These are phyloP conservation scores for Aleiodes testaceus DNA, from an alignment of 2,888 invertebrate species.

Conservation along the genomic window DNA sequence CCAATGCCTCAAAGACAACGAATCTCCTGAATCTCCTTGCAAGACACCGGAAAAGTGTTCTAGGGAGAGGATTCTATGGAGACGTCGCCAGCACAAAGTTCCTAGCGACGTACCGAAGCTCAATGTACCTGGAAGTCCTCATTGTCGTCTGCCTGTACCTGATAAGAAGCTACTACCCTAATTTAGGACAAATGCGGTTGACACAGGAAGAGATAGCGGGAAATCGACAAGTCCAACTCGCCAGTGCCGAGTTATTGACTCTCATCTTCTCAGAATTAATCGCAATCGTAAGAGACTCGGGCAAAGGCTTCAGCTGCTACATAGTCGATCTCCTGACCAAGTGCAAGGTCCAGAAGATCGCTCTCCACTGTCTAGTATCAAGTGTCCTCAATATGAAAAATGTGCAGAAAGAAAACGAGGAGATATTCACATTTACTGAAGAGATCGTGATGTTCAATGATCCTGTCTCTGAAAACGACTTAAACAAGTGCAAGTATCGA, in stretches of 20 bases:
- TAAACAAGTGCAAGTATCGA: conserved; percentile 76
- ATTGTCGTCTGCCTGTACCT: conserved; percentile 85
- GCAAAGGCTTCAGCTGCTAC: conserved; percentile 84
- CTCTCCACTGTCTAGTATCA: conserved; percentile 86
- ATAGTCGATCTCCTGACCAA: conserved; percentile 83
- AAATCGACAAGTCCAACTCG: conserved; percentile 84
- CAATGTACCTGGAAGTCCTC: conserved; percentile 87
- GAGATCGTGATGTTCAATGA: conserved; percentile 84
- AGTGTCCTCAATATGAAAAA: conserved; percentile 79
- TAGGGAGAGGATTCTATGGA: conserved; percentile 80
- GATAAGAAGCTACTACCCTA: conserved; percentile 85
- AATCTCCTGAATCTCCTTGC: conserved; percentile 79
- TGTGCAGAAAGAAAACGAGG: conserved; percentile 71
- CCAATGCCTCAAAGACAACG: conserved; percentile 75
- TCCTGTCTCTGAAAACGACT: conserved; percentile 72
- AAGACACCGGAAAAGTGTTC: conserved; percentile 86
- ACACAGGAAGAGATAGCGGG: conserved; percentile 81
- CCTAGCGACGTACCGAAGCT: conserved; percentile 81
- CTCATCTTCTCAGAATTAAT: conserved; percentile 83
- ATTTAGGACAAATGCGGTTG: conserved; percentile 80
- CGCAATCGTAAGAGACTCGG: conserved; percentile 83
- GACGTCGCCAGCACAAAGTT: conserved; percentile 79
- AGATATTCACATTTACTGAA: conserved; percentile 80
- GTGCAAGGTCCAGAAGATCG: conserved; percentile 88
- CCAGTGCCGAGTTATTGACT: conserved; percentile 83